Percentiles rank a stretch among this genome's conserved stretches.
phyloP scores from a whole-genome alignment of 2,888 invertebrate genomes.

The Oscheius myriophilus region DNA sequence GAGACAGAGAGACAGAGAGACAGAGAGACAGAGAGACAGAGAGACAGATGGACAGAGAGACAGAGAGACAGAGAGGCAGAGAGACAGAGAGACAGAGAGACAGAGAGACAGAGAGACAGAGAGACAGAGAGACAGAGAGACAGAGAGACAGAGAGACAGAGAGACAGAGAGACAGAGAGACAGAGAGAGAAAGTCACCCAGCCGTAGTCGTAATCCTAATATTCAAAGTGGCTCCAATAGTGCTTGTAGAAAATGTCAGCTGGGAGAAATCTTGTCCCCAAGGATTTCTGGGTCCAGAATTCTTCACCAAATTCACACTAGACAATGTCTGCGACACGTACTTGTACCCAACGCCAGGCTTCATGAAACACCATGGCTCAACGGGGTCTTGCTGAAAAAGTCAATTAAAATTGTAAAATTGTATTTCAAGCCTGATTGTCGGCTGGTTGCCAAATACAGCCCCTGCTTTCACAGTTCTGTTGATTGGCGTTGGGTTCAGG shows the following conservation, averaged over 20 bases:
- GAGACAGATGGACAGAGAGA: too few species aligned
- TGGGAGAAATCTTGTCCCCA: conserved; percentile 52
- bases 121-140: too few species aligned
- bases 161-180: too few species aligned
- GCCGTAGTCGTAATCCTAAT: conserved; percentile 40
- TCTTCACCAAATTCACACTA: conserved; percentile 42
- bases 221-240: conserved; percentile 51
- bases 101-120: too few species aligned
- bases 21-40: too few species aligned
- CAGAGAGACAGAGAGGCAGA: too few species aligned
- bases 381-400: conserved; percentile 10
- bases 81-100: too few species aligned
- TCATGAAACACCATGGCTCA: conserved; percentile 59
- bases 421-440: neutral
- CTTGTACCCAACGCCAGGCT: conserved; percentile 54
- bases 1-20: too few species aligned
- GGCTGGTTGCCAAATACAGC: conserved; percentile 54
- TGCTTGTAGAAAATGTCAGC: conserved; percentile 42
- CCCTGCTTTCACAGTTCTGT: conserved; percentile 52
- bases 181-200: conserved; percentile 8
- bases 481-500: conserved; percentile 57
- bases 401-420: too few species aligned
- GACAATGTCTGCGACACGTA: conserved; percentile 33
- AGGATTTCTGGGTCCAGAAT: conserved; percentile 52
- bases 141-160: too few species aligned